A percentile compares a stretch with the other conserved stretches of the same genome.
Conservation (phyloP, 2,797 vertebrate species). For the Falco novaeseelandiae region DNA sequence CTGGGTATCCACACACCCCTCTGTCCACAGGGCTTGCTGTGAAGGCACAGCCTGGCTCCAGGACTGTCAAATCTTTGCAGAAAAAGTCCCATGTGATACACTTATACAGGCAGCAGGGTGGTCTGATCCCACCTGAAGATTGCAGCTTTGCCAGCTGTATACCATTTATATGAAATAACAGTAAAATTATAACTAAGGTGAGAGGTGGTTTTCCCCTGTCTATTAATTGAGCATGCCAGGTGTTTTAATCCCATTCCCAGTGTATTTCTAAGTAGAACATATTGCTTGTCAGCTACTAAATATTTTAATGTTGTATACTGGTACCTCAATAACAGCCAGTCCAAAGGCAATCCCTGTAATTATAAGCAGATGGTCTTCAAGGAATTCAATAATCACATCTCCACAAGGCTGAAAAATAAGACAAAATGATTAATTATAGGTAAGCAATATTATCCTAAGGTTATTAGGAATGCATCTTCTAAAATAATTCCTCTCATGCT, state of each 20-base stretch:
- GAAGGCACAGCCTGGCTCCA: background rate
- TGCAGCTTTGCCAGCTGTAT: background rate
- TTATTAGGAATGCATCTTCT: background rate
- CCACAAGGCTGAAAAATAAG: conserved; percentile 71
- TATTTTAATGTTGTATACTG: conserved; percentile 3
- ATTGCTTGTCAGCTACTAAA: background rate
- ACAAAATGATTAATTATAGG: background rate
- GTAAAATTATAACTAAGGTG: background rate
- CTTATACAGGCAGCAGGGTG: background rate
- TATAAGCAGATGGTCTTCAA: conserved; percentile 47
- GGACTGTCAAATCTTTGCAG: background rate
- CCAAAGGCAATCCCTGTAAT: conserved; percentile 77
- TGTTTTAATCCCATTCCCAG: conserved; percentile 4
- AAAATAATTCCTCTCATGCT: background rate
- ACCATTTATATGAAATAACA: background rate
- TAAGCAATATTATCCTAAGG: background rate
- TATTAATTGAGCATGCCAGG: background rate
- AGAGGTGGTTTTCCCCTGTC: conserved; percentile 6
- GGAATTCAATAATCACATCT: background rate
- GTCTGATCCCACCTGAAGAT: background rate
- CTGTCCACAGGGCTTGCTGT: background rate
- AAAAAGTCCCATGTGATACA: background rate
- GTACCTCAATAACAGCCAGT: conserved; percentile 78
- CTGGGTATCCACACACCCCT: rapidly evolving
- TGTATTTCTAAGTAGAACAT: background rate